Conservation (phyloP, 2,113 vertebrate genomes). For the Penelope pileata region DNA sequence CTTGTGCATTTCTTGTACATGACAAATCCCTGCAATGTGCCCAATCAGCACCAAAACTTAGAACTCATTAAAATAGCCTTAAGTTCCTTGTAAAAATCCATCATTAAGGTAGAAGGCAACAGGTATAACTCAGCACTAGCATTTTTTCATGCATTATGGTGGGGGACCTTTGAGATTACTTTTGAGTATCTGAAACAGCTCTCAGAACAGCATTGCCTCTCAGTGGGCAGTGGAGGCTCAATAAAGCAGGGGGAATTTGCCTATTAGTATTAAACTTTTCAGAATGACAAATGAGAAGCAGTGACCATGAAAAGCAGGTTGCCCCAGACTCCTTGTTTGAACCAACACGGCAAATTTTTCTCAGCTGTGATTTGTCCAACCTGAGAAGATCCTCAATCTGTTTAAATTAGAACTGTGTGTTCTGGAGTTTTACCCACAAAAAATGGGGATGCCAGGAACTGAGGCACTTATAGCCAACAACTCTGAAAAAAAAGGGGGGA, state of each 20-base stretch:
- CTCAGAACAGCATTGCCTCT: slow-evolving; percentile 18
- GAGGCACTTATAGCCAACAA: not conserved
- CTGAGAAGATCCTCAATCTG: not conserved
- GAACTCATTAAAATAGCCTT: slow-evolving; percentile 8
- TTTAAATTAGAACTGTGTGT: slow-evolving; percentile 11
- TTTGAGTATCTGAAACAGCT: slow-evolving; percentile 15
- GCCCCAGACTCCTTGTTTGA: slow-evolving; percentile 53
- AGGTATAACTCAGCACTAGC: slow-evolving; percentile 22
- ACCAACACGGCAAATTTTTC: slow-evolving; percentile 22
- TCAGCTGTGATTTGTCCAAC: slow-evolving; percentile 3
- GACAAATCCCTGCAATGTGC: slow-evolving; percentile 24
- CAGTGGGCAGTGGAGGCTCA: not conserved
- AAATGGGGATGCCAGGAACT: not conserved
- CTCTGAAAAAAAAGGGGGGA: not conserved
- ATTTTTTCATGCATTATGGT: slow-evolving; percentile 8
- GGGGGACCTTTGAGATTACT: not conserved
- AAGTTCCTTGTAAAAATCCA: not conserved
- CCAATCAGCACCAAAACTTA: slow-evolving; percentile 42
- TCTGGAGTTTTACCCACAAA: not conserved
- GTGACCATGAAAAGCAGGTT: slow-evolving; percentile 70
- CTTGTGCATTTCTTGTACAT: slow-evolving; percentile 31
- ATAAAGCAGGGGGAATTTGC: slow-evolving; percentile 74
- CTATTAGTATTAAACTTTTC: slow-evolving; percentile 71
- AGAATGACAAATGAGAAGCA: slow-evolving; percentile 80
- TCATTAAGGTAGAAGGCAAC: slow-evolving; percentile 4